Base-by-base conservation (phyloP, 2,888 invertebrate species). In the Apocheima hispidaria region DNA sequence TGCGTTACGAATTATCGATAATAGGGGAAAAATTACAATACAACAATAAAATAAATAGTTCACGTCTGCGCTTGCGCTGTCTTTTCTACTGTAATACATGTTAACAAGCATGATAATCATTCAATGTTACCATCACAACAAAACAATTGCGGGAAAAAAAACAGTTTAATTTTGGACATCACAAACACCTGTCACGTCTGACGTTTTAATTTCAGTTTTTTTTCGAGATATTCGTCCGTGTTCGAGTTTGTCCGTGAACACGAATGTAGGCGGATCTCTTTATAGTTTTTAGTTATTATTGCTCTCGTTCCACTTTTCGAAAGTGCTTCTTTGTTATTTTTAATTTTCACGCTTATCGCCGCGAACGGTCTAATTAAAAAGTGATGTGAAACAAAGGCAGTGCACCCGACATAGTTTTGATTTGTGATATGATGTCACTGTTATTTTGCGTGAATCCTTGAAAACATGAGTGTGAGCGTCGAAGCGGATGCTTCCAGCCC, bases 281-380 rank as follows among this genome's bases (percentile, higher is more conserved):
- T 70, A 66, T 73, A 74, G 74, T 75, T 81, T 83, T 86, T 85
- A 71, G 68, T 74, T 81, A n/a, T 72, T 82, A 79, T 75, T 83
- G 89, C 84, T 87, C 91, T 91, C 90, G 86, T 89, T 92, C 90
- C 89, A 90, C 88, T 91, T 91, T 90, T 90, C 80, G 77, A 84
- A 81, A 81, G 70, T 79, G 79, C 83, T 85, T 77, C 84, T 84
- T 73, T 71, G 66, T 78, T 73, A 71, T 79, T 79, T 83, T 74
- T 80, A 77, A 81, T 78, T 80, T 74, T 60, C 71, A 67, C 61
- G 65, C 63, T 63, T 67, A 56, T 50, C 36, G 49, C 58, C 44
- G 62, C 56, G 65, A 50, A 55, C 60, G 59, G 71, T 77, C 75
- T 72, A 75, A 64, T 81, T 76, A 68, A 65, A 70, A 77, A 78